These are phyloP conservation scores for Corvus cornix DNA, from an alignment of 2,113 vertebrate species.

Conservation along the genomic window DNA sequence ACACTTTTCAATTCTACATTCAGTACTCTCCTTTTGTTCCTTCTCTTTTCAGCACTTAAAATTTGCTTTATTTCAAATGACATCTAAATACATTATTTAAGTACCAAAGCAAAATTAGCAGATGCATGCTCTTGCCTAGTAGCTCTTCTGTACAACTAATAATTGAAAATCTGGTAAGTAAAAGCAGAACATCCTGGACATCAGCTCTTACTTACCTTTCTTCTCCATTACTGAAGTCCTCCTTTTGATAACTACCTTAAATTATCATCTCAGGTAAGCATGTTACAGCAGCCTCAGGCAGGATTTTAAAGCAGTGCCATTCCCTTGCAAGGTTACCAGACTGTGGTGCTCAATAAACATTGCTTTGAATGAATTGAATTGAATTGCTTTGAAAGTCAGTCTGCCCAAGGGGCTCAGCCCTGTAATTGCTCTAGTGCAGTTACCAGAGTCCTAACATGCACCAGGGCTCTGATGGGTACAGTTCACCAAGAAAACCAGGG, in stretches of 20 bases:
- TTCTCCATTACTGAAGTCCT: background rate
- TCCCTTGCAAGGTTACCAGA: rapidly evolving
- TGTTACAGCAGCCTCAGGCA: background rate
- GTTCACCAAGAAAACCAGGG: background rate
- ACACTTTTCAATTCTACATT: background rate
- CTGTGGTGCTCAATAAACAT: background rate
- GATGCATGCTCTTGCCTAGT: background rate
- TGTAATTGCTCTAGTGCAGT: background rate
- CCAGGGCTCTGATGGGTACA: background rate
- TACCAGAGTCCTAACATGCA: background rate
- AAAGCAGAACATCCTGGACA: background rate
- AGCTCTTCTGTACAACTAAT: background rate
- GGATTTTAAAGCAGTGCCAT: background rate
- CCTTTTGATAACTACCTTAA: background rate
- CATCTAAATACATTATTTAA: background rate
- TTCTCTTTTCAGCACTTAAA: background rate
- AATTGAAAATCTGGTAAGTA: background rate
- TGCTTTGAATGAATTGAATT: background rate
- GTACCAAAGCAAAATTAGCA: background rate
- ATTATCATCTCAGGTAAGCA: background rate
- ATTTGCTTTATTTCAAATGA: background rate
- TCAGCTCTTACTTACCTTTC: background rate
- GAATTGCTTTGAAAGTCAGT: background rate
- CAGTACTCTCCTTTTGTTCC: background rate
- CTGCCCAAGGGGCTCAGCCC: background rate